Conservation (phyloP, 2,113 vertebrate genomes). For the Stegastes partitus region DNA sequence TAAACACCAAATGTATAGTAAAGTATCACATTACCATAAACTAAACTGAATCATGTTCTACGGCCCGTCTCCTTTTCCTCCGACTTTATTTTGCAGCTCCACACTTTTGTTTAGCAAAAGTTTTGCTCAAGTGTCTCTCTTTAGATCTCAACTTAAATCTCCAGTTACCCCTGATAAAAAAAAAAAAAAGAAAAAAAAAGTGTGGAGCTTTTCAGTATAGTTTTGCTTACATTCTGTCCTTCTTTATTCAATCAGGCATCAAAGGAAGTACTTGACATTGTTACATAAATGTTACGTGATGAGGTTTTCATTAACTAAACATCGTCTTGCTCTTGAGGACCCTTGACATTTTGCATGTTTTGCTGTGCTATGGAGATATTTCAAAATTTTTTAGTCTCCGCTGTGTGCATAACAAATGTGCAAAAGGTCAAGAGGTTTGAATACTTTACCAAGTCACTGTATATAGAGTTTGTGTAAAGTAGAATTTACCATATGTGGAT, state of each 20-base stretch:
- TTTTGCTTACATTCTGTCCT: constrained; percentile 22
- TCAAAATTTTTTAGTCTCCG: constrained; percentile 10
- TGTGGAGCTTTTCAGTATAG: neutral
- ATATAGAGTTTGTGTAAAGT: constrained; percentile 17
- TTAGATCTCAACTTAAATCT: constrained; percentile 23
- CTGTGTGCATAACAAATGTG: constrained; percentile 32
- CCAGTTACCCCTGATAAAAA: neutral
- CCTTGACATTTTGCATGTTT: constrained; percentile 39
- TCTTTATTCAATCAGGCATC: constrained; percentile 14
- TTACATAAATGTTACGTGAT: constrained; percentile 9
- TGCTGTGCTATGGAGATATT: neutral
- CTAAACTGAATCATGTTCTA: neutral
- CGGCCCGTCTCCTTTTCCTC: neutral
- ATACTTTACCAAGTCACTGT: constrained; percentile 10
- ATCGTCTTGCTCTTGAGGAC: constrained; percentile 26
- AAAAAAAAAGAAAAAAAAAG: constrained; percentile 8
- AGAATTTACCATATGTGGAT: constrained; percentile 23
- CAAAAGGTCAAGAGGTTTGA: constrained; percentile 56
- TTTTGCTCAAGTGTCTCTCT: constrained; percentile 5
- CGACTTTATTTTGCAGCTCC: neutral
- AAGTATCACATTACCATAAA: too few relatives aligned
- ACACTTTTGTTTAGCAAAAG: neutral
- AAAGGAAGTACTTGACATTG: neutral
- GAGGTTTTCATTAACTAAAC: constrained; percentile 30
- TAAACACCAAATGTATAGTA: too few relatives aligned